These are phyloP conservation scores for Crypturellus tataupa DNA, from an alignment of 2,797 vertebrate species.

Conservation along the genomic window DNA sequence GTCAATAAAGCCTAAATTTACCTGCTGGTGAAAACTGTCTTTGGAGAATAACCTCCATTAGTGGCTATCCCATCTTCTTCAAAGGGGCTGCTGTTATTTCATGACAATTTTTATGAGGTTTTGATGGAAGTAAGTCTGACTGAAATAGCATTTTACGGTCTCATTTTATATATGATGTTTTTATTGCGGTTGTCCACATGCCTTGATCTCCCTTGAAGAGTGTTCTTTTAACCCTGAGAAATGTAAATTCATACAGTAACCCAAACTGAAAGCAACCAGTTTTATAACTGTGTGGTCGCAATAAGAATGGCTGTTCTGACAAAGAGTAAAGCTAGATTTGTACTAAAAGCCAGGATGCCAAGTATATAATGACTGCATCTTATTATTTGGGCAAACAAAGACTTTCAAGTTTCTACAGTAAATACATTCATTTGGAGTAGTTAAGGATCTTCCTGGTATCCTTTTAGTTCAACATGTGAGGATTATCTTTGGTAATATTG, in stretches of 20 bases:
- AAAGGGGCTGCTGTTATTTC: neutral
- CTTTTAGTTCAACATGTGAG: neutral
- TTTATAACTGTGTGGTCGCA: neutral
- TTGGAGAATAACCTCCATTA: neutral
- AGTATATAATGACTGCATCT: neutral
- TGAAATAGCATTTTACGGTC: neutral
- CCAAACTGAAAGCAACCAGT: neutral
- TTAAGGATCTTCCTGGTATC: neutral
- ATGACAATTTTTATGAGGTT: neutral
- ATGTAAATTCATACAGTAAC: neutral
- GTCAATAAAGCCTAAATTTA: neutral
- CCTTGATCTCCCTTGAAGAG: neutral
- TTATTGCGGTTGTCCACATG: neutral
- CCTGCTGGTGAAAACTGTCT: neutral
- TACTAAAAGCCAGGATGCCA: neutral
- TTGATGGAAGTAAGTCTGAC: neutral
- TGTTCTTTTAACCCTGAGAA: neutral
- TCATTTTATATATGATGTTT: neutral
- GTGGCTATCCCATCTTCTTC: neutral
- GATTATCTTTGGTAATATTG: neutral
- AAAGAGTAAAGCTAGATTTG: neutral
- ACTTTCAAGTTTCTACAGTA: neutral
- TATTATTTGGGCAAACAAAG: neutral
- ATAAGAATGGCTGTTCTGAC: neutral
- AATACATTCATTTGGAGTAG: neutral